Evolutionary conservation across 2,888 invertebrate genomes (phyloP), one percentile per base, ranked within the genome.

Genomic region (Halictus ligatus): DNA sequence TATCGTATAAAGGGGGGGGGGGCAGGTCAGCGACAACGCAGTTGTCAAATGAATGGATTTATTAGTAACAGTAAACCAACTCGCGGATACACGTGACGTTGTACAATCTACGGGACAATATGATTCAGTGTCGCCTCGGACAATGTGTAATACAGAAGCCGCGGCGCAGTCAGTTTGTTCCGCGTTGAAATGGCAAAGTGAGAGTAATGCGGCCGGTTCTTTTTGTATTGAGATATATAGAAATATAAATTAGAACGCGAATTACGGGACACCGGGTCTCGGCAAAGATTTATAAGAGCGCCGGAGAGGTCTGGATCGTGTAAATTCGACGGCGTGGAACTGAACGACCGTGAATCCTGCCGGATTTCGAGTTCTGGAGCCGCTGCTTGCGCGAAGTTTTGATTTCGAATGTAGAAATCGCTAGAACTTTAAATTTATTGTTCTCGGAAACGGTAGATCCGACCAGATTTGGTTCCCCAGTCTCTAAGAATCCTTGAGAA

Each of bases 31-130:
- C n/a, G 78, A 75, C 58, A 64, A 75, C 78, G 58, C 35, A 69
- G 69, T 84, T 84, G 84, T 84, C 84, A 84, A 84, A 84, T 84
- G 84, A 84, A 50, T 78, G 78, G 84, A 84, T 84, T 84, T 84
- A 84, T 84, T 84, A 84, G 84, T 75, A 84, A 84, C 84, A 50
- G 75, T 84, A 84, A 84, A 84, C 78, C 78, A 84, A 46, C 54
- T 29, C 43, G 35, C 46, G 84, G 84, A 84, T 84, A 84, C 64
- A 43, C 75, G 78, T 84, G 84, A 84, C 75, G 78, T 84, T 78
- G 50, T 75, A 48, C 64, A 67, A 35, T 72, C 29, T 25, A 58
- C 54, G 50, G 77, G 75, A 64, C 78, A 82, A 82, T 82, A 73
- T 50, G 82, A 79, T 25, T 46, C 80, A 48, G 29, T 54, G 67